A percentile compares a stretch with the other conserved stretches of the same genome.
Conservation (phyloP, 2,113 vertebrate genomes). For the Ceratotherium simum region DNA sequence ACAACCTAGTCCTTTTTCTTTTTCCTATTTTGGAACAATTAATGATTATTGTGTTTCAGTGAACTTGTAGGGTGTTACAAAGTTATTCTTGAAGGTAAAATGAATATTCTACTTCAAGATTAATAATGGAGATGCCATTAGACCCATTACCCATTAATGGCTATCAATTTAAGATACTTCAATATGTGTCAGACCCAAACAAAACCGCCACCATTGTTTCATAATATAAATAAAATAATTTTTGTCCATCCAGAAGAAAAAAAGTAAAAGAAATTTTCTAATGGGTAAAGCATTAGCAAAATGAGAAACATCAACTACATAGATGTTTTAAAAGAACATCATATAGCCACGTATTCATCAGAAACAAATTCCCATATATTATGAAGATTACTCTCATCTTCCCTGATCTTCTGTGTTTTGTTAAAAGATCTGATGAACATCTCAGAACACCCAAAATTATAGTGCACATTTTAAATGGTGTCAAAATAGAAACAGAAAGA, state of each 20-base stretch:
- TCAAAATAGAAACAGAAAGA: neutral
- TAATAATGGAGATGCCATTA: neutral
- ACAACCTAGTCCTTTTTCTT: conserved; percentile 44
- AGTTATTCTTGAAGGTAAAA: neutral
- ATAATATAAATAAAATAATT: neutral
- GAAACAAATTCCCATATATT: neutral
- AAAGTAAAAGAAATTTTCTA: neutral
- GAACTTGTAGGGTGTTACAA: conserved; percentile 50
- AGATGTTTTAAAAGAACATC: neutral
- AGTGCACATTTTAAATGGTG: neutral
- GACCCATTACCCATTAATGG: neutral
- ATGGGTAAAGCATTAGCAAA: neutral
- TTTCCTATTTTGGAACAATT: conserved; percentile 41
- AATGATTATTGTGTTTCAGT: conserved; percentile 45
- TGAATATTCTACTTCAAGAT: neutral
- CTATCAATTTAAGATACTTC: neutral
- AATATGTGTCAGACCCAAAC: neutral
- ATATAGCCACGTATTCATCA: neutral
- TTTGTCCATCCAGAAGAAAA: neutral
- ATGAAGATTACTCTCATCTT: neutral
- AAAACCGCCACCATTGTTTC: neutral
- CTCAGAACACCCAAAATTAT: neutral
- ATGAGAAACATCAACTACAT: neutral
- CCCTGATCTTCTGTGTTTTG: neutral
- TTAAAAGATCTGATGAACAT: neutral